Conservation (phyloP, 2,113 vertebrate species). For the Neodontobutis hainanensis region DNA sequence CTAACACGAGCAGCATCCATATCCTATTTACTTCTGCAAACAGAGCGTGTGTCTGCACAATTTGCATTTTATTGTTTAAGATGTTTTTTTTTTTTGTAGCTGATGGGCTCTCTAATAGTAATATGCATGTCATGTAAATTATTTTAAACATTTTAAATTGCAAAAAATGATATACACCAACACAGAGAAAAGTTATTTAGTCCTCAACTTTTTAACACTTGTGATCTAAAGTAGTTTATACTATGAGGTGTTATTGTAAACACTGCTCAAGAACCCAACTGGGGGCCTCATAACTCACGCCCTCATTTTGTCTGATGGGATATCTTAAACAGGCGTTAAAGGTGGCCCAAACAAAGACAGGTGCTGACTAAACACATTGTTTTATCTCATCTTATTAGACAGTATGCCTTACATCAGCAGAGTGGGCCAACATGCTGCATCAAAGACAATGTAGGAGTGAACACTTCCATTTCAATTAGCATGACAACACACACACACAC, state of each 20-base stretch:
- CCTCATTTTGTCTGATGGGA: conserved; percentile 31
- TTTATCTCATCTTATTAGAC: conserved; percentile 55
- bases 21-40: no score
- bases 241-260: not conserved
- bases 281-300: not conserved
- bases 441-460: conserved; percentile 54
- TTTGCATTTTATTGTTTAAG: no score
- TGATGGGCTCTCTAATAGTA: no score
- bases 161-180: not conserved
- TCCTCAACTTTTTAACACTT: not conserved
- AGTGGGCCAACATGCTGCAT: conserved; percentile 44
- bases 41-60: no score
- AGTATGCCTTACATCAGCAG: conserved; percentile 51
- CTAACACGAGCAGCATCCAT: no score
- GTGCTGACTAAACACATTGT: conserved; percentile 58
- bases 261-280: not conserved
- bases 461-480: conserved; percentile 57
- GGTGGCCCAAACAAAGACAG: conserved; percentile 32
- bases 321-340: conserved; percentile 36
- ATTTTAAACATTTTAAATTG: no score
- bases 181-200: not conserved
- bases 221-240: not conserved
- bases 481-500: conserved; percentile 30
- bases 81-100: no score
- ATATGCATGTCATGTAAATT: no score